These are phyloP conservation scores for Benitochromis conjunctus DNA, from an alignment of 2,113 vertebrate genomes.

Conservation along the genomic window DNA sequence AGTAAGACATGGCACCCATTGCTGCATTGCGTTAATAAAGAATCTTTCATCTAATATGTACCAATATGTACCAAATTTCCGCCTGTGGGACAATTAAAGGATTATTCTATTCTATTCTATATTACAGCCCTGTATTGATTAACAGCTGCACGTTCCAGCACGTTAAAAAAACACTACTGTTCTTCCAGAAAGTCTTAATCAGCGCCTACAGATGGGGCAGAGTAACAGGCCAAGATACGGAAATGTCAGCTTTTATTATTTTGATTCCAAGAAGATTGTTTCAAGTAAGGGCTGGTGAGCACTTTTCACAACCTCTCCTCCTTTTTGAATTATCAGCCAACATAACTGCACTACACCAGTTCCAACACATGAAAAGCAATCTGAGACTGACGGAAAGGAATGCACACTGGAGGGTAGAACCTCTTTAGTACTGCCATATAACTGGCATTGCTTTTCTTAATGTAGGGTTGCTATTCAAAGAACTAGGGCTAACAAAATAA, in stretches of 20 bases:
- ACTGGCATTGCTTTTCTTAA: not conserved
- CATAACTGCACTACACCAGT: not conserved
- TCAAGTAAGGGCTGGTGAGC: conserved; percentile 17
- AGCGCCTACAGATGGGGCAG: not conserved
- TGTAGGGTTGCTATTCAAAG: not conserved
- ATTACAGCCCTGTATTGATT: not conserved
- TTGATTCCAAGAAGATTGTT: not conserved
- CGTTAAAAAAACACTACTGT: not conserved
- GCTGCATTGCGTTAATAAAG: not conserved
- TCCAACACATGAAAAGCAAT: not conserved
- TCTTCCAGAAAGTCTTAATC: not conserved
- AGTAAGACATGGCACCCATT: not conserved
- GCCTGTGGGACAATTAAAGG: too few relatives aligned
- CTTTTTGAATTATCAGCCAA: not conserved
- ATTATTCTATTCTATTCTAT: too few relatives aligned
- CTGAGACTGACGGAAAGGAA: not conserved
- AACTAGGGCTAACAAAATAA: not conserved
- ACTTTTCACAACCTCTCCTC: conserved; percentile 4
- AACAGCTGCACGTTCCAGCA: not conserved
- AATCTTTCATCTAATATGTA: not conserved
- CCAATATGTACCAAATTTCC: too few relatives aligned
- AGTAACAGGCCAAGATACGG: not conserved
- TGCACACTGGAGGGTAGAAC: not conserved
- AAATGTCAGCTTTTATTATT: not conserved
- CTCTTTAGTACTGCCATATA: not conserved